Evolutionary conservation across 1,140 invertebrate genomes (phyloP), one percentile per base, ranked within the genome.

Genomic region (Aphaenogaster ashmeadi): DNA sequence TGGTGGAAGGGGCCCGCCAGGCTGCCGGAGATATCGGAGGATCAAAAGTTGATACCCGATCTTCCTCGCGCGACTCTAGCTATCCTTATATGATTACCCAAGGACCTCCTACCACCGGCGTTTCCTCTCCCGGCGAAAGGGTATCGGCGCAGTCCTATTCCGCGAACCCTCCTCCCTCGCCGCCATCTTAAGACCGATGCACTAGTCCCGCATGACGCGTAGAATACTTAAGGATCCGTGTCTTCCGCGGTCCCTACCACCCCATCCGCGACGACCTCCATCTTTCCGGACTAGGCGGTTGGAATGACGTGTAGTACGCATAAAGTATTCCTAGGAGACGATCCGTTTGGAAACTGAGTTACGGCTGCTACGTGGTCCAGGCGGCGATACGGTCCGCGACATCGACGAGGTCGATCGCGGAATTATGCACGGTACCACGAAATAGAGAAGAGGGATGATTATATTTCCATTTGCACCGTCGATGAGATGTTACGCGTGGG

Each of bases 291-390:
- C 71, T 52, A 86, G 58, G 44, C 90, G 81, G 64, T 75, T 62
- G 64, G 86, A 88, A 89, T 93, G 94, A 94, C 93, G 93, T 92
- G 88, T 88, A 90, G 67, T 89, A 92, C 94, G 93, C 94, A 95
- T 95, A 94, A 95, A 95, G 94, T 95, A 95, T 95, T 95, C 93
- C 90, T 91, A 18, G 56, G 90, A 92, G 90, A 90, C 90, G 90
- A 91, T 91, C 90, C 88, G 78, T 80, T 89, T 64, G 62, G 81
- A 91, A 91, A 91, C 86, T 91, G 88, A 91, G 89, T 91, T 91
- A 91, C 90, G 72, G 64, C 86, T 72, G 75, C 78, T 91, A 91
- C 90, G 90, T 91, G 90, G 90, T 89, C 88, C 90, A 89, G 66
- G 80, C 90, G 74, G 67, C 87, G 79, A 91, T 91, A 89, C 77